Conservation (phyloP, 2,888 invertebrate genomes). For the Nomada fucata region DNA sequence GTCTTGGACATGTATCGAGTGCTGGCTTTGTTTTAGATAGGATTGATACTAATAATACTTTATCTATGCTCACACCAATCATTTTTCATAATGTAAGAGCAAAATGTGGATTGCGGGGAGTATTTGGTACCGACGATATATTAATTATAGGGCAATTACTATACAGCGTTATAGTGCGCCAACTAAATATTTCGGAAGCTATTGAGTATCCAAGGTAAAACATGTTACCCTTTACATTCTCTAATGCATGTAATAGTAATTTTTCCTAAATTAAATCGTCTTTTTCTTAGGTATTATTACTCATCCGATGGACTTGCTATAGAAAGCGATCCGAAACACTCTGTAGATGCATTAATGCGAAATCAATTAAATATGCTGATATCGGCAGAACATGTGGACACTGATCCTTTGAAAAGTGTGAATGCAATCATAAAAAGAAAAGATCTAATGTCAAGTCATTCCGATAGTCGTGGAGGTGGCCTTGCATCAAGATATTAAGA, state of each 20-base stretch:
- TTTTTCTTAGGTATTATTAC: slow-evolving; percentile 76
- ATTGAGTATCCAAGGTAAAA: slow-evolving; percentile 85
- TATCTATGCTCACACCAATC: slow-evolving; percentile 76
- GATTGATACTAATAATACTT: slow-evolving; percentile 69
- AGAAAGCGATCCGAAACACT: slow-evolving; percentile 76
- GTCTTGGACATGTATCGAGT: slow-evolving; percentile 84
- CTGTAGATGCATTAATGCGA: slow-evolving; percentile 71
- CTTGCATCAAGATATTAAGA: slow-evolving; percentile 87
- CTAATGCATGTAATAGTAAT: slow-evolving; percentile 47
- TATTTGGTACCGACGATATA: slow-evolving; percentile 85
- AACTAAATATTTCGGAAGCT: slow-evolving; percentile 84
- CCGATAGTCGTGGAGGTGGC: slow-evolving; percentile 90
- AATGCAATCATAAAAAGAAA: slow-evolving; percentile 89
- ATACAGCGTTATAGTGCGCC: slow-evolving; percentile 83
- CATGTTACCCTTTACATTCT: slow-evolving; percentile 15
- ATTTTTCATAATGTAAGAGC: slow-evolving; percentile 75
- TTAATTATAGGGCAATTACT: slow-evolving; percentile 85
- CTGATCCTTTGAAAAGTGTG: slow-evolving; percentile 84
- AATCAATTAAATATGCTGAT: slow-evolving; percentile 66
- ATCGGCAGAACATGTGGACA: slow-evolving; percentile 66
- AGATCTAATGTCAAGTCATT: slow-evolving; percentile 88
- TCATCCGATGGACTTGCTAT: slow-evolving; percentile 76
- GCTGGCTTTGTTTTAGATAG: slow-evolving; percentile 86
- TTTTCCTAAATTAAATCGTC: neutral
- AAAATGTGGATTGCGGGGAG: slow-evolving; percentile 85